Conservation (phyloP, 2,797 vertebrate species). For the Fistularia commersonii region DNA sequence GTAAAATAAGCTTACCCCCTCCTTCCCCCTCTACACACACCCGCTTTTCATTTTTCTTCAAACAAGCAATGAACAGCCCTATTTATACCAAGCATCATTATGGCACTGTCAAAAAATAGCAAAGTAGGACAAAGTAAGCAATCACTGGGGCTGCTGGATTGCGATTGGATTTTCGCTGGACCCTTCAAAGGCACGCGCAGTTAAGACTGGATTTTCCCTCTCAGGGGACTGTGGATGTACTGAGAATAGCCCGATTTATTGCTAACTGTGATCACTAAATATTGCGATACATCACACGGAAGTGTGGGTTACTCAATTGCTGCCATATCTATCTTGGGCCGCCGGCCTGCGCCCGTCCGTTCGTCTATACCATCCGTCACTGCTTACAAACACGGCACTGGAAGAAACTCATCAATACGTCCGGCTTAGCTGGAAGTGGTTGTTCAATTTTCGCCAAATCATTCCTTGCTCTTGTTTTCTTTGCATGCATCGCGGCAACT, state of each 20-base stretch:
- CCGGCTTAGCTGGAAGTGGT: constrained; percentile 28
- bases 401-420: constrained; percentile 29
- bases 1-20: constrained; percentile 76
- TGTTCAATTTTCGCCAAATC: constrained; percentile 52
- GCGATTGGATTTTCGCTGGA: constrained; percentile 76
- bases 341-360: constrained; percentile 32
- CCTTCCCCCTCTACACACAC: constrained; percentile 18
- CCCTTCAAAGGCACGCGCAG: constrained; percentile 67
- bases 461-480: constrained; percentile 24
- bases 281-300: constrained; percentile 73
- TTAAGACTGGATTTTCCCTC: constrained; percentile 71
- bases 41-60: constrained; percentile 68
- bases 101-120: constrained; percentile 79
- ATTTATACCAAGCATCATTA: constrained; percentile 83
- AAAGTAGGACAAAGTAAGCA: constrained; percentile 85
- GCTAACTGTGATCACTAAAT: constrained; percentile 79
- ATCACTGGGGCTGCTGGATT: constrained; percentile 72
- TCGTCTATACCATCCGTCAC: constrained; percentile 44
- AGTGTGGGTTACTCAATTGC: constrained; percentile 33
- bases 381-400: constrained; percentile 49
- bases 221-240: constrained; percentile 68
- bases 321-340: constrained; percentile 58
- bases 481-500: constrained; percentile 1
- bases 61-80: constrained; percentile 77
- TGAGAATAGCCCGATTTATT: constrained; percentile 77